Evolutionary conservation across 2,797 vertebrate genomes (phyloP).

Genomic region (Lagocephalus sceleratus): DNA sequence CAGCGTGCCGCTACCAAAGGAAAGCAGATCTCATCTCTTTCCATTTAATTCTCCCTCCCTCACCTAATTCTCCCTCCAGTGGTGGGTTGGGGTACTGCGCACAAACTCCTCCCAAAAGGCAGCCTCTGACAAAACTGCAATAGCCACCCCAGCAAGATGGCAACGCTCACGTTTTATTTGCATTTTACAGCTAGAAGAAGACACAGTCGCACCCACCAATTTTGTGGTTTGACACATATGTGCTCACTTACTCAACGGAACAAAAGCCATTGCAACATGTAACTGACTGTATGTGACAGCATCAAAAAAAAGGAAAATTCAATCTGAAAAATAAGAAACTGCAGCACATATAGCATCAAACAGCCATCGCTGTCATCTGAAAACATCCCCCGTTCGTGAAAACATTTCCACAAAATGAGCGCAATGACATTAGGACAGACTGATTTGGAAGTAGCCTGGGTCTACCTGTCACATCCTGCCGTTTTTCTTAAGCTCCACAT

Average conservation of each 20-base stretch:
- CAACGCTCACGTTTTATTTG: no score
- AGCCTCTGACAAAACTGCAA: no score
- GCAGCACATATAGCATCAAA: conserved; percentile 19
- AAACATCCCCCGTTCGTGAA: conserved; percentile 40
- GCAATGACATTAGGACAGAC: conserved; percentile 66
- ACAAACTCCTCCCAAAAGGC: no score
- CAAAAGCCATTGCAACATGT: background rate
- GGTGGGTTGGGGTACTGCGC: background rate
- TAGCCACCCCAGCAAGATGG: no score
- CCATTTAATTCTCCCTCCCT: background rate
- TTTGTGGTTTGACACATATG: no score
- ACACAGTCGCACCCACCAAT: no score
- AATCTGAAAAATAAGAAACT: background rate
- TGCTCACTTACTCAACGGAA: no score
- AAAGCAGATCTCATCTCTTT: conserved; percentile 12
- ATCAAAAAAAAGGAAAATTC: background rate
- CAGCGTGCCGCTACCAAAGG: conserved; percentile 22
- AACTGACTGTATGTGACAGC: background rate
- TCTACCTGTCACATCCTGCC: conserved; percentile 62
- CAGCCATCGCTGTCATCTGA: conserved; percentile 7
- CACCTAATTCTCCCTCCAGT: background rate
- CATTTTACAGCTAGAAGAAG: no score
- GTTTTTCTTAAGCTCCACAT: conserved; percentile 59
- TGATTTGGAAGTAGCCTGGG: conserved; percentile 65
- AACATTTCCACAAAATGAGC: conserved; percentile 55